Percentiles rank a stretch among this genome's conserved stretches.
Evolutionary conservation across 2,113 vertebrate species (phyloP).

Genomic region (Scalopus aquaticus): DNA sequence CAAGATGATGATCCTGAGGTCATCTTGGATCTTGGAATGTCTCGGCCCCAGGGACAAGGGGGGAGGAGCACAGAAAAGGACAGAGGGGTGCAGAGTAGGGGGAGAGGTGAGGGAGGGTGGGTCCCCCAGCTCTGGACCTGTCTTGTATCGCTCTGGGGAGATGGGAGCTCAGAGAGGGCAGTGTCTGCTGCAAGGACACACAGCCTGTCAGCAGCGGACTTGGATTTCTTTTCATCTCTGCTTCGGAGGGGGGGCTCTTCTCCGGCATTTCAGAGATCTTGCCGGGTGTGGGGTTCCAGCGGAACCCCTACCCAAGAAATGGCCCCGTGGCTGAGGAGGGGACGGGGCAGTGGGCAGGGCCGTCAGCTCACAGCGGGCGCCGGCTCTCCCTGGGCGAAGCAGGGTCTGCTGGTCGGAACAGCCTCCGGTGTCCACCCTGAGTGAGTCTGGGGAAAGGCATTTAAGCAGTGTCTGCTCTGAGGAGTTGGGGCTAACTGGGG

Average conservation of each 20-base stretch:
- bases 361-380: too few species aligned
- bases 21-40: neutral
- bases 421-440: neutral
- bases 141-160: neutral
- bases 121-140: too few species aligned
- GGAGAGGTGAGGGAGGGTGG: too few species aligned
- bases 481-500: neutral
- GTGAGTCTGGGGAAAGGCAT: neutral
- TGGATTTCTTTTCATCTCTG: too few species aligned
- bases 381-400: neutral
- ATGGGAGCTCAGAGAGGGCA: slow-evolving; percentile 7
- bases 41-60: neutral
- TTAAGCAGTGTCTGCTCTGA: neutral
- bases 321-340: too few species aligned
- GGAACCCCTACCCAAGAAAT: neutral
- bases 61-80: too few species aligned
- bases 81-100: too few species aligned
- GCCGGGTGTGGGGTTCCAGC: neutral
- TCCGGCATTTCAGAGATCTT: too few species aligned
- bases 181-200: too few species aligned
- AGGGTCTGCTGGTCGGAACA: accelerated
- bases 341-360: neutral
- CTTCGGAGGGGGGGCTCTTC: too few species aligned
- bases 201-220: too few species aligned
- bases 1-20: neutral